A percentile compares a stretch with the other conserved stretches of the same genome.
phyloP scores from a whole-genome alignment of 1,140 invertebrate genomes.

The Dendrolimus kikuchii region DNA sequence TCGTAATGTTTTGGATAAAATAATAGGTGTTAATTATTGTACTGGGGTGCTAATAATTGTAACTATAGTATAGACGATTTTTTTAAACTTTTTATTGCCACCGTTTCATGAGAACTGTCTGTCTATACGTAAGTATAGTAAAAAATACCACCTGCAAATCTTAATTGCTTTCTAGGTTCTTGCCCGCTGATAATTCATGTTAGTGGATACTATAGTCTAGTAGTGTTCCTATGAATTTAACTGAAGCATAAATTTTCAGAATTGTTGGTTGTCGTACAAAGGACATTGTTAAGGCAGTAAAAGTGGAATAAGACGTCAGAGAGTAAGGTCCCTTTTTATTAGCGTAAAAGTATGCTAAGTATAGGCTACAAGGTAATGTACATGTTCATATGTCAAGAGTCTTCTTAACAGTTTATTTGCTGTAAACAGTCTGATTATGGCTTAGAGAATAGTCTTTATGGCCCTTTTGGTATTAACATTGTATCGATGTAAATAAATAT shows the following conservation, averaged over 20 bases:
- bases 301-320: conserved; percentile 30
- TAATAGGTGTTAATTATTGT: too few species aligned
- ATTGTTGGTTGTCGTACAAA: conserved; percentile 21
- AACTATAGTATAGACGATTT: too few species aligned
- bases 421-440: conserved; percentile 18
- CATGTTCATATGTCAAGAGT: conserved; percentile 17
- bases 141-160: conserved; percentile 3
- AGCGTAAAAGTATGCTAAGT: conserved; percentile 19
- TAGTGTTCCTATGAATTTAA: conserved; percentile 10
- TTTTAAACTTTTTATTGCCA: not conserved
- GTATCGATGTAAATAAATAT: too few species aligned
- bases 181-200: conserved; percentile 12
- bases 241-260: conserved; percentile 31
- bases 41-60: too few species aligned
- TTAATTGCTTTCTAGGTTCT: conserved; percentile 3
- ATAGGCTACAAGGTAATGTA: conserved; percentile 18
- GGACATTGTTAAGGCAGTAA: conserved; percentile 33
- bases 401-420: conserved; percentile 22
- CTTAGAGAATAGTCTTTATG: conserved; percentile 14
- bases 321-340: conserved; percentile 23
- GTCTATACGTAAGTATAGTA: too few species aligned
- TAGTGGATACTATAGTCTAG: not conserved
- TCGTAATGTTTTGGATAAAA: too few species aligned
- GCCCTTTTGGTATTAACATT: not conserved
- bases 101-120: too few species aligned